Percentiles rank a stretch among this genome's conserved stretches.
phyloP scores from a whole-genome alignment of 2,797 vertebrate species.

The Nothura maculosa region DNA sequence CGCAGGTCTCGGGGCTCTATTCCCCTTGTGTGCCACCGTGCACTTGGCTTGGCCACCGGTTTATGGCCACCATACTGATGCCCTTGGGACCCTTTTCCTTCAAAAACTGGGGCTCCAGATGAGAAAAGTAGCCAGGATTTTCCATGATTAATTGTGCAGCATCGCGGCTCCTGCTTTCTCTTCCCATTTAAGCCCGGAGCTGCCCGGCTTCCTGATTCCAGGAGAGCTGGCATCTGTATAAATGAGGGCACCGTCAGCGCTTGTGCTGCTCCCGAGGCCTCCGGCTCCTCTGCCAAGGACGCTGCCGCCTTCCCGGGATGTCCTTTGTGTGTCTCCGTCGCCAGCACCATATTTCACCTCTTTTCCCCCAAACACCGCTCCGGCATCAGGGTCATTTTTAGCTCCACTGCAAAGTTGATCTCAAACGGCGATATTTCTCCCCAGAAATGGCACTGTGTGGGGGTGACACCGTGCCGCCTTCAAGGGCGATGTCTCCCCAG shows the following conservation, averaged over 20 bases:
- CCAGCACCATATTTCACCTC: not conserved
- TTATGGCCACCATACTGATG: not conserved
- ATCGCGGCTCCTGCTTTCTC: not conserved
- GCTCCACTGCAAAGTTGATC: fast-evolving
- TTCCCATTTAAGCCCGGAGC: conserved; percentile 7
- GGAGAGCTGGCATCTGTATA: conserved; percentile 1
- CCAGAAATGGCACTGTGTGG: too few species aligned
- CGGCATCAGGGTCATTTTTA: fast-evolving
- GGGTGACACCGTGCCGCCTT: not conserved
- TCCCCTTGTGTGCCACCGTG: fast-evolving
- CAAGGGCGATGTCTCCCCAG: not conserved
- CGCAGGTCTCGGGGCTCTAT: not conserved
- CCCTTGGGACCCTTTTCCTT: not conserved
- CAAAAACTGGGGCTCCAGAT: fast-evolving
- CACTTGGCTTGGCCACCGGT: not conserved
- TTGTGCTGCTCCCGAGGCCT: not conserved
- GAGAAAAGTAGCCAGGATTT: not conserved
- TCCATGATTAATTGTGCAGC: not conserved
- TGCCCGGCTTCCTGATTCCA: conserved; percentile 9
- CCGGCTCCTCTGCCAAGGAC: not conserved
- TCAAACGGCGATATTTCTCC: not conserved
- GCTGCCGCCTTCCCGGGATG: not conserved
- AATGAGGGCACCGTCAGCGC: not conserved
- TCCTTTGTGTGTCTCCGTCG: fast-evolving
- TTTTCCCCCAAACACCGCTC: not conserved